A percentile compares a stretch with the other conserved stretches of the same genome.
Conservation (phyloP, 2,113 vertebrate genomes). For the Alaudala cheleensis region DNA sequence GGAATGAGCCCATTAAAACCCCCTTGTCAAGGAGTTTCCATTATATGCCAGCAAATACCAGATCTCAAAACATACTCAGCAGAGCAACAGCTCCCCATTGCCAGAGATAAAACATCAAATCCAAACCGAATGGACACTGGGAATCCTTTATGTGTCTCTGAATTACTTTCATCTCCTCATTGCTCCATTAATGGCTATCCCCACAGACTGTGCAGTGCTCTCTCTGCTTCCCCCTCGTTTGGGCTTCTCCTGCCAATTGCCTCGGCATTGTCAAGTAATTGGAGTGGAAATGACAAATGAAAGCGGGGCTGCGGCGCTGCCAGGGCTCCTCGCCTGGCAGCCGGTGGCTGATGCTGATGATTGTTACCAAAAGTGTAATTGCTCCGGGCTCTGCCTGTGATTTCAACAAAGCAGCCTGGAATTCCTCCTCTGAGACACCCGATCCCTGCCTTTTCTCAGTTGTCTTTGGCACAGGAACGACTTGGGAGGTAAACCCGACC, state of each 20-base stretch:
- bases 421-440: conserved; percentile 9
- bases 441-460: conserved; percentile 22
- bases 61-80: not conserved
- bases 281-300: conserved; percentile 61
- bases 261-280: conserved; percentile 51
- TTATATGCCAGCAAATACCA: not conserved
- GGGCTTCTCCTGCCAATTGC: conserved; percentile 42
- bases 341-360: conserved; percentile 37
- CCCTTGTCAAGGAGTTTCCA: not conserved
- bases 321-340: conserved; percentile 56
- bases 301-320: conserved; percentile 43
- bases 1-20: not conserved
- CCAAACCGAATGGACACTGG: not conserved
- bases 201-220: not conserved
- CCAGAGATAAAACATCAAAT: not conserved
- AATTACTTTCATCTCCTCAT: conserved; percentile 24
- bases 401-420: conserved; percentile 24
- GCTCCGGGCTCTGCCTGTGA: conserved; percentile 36
- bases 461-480: not conserved
- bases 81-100: not conserved
- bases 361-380: conserved; percentile 66
- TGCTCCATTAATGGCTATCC: not conserved
- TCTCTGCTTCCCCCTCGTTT: conserved; percentile 14
- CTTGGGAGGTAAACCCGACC: not conserved
- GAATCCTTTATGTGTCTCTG: conserved; percentile 4